Base-by-base conservation (phyloP, 1,140 invertebrate species). In the Artemia franciscana region DNA sequence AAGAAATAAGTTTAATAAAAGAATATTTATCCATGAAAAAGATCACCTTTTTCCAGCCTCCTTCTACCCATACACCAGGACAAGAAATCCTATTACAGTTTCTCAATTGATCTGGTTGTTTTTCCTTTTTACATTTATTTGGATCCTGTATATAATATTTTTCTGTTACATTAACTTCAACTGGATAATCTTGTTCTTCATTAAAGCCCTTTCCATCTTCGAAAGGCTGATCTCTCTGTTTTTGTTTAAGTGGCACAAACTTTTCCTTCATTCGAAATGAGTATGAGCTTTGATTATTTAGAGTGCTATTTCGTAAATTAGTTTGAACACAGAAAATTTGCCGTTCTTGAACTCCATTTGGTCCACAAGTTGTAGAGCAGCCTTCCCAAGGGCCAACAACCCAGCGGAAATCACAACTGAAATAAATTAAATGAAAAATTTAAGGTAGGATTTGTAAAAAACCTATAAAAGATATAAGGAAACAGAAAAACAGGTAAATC, bases 401-500 rank as follows among this genome's bases (percentile, higher is more conserved):
- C 80, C 82, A 83, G 63, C 77, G 73, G 69, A 80, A 82, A 57
- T 78, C 74, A 64, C 81, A 83, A 66, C 80, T 82, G 68, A 67
- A 61, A 58, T 30, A 57, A 62, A 65, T 56, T 25, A 26, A 62
- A 2, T n/a, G n/a, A n/a, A n/a, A n/a, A n/a, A n/a, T n/a, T n/a
- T n/a, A n/a, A n/a, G n/a, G n/a, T n/a, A n/a, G n/a, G n/a, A n/a
- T n/a, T n/a, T n/a, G n/a, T n/a, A n/a, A n/a, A n/a, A n/a, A n/a
- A n/a, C n/a, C n/a, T n/a, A n/a, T n/a, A n/a, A n/a, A n/a, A n/a
- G n/a, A n/a, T n/a, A n/a, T n/a, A n/a, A n/a, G n/a, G n/a, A n/a
- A n/a, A n/a, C n/a, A n/a, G n/a, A n/a, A n/a, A n/a, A n/a, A n/a
- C n/a, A n/a, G n/a, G n/a, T n/a, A n/a, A n/a, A n/a, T n/a, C n/a